These are phyloP conservation scores for Drosophila lacicola DNA, from an alignment of 2,888 invertebrate species.

Conservation along the genomic window DNA sequence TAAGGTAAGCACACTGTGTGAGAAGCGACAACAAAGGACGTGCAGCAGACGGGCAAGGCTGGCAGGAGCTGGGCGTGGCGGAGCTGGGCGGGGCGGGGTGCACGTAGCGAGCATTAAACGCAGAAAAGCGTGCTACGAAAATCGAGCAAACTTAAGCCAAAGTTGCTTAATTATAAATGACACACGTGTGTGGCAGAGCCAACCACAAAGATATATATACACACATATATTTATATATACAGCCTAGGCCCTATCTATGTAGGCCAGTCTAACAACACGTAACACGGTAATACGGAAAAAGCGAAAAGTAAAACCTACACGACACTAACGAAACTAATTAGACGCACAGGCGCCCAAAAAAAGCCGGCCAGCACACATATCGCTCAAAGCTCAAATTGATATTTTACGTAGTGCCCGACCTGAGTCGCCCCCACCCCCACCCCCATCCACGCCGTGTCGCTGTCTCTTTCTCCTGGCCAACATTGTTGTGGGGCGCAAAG, in stretches of 20 bases:
- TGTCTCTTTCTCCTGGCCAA: constrained; percentile 1
- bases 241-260: constrained; percentile 62
- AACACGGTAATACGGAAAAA: constrained; percentile 28
- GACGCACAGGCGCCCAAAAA: constrained; percentile 73
- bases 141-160: constrained; percentile 67
- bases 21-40: constrained; percentile 32
- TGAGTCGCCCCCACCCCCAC: not conserved
- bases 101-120: constrained; percentile 73
- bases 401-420: constrained; percentile 62
- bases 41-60: not conserved
- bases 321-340: constrained; percentile 81
- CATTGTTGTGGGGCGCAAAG: constrained; percentile 61
- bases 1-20: constrained; percentile 64
- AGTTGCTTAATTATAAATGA: constrained; percentile 81
- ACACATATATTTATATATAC: not conserved
- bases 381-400: constrained; percentile 72
- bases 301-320: constrained; percentile 57
- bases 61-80: not conserved
- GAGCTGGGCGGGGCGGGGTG: constrained; percentile 1
- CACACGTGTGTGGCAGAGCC: constrained; percentile 66
- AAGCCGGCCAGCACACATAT: constrained; percentile 56
- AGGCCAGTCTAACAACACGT: constrained; percentile 55
- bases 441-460: not conserved
- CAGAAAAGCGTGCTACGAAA: constrained; percentile 66
- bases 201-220: not conserved